Base-by-base conservation (phyloP, 2,113 vertebrate species). In the Ranitomeya imitator region DNA sequence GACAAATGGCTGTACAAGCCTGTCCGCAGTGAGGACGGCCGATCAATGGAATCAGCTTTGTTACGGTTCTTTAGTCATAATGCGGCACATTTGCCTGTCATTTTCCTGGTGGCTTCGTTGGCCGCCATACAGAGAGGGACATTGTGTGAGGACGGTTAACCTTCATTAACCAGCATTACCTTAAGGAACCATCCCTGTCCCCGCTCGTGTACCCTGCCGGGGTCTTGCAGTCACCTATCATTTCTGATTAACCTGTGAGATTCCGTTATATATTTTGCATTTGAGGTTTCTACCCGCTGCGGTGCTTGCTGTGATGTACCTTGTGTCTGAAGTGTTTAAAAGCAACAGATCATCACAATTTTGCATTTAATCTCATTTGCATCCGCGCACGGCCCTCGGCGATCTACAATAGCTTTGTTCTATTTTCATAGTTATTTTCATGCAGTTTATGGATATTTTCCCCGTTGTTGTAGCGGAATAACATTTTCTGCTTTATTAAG, bases 61-160 rank as follows among this genome's bases (percentile, higher is more conserved):
- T 82, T 74, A 67, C 86, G 52, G 51, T 87, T 37, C 86, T 61
- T 87, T 82, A 87, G 81, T 69, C 79, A 74, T 81, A 81, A 59
- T 81, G 63, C 54, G 45, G 79, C 65, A 82, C 59, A 87, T 87
- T 57, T 73, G 31, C 37, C 77, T 45, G 59, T 71, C 79, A 73
- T 87, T 87, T 86, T 82, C 45, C 51, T 57, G n/a, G 82, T 81
- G 15, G 86, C 86, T 87, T 59, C 86, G 52, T 16, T 74, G 79
- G 54, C 45, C 79, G 16, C 51, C 55, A 61, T 59, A 81, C 61
- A 81, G 77, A 69, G 51, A 6, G 57, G 57, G 5, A 31, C 6
- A 81, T 87, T 59, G 77, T 71, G 16, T 6, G 54, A 37, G 80
- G 71, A 67, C 57, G 67, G 65, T 82, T 88, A 51, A 60, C 26